Evolutionary conservation across 2,113 vertebrate species (phyloP), one percentile per base, ranked within the genome.

Genomic region (Petrocephalus microphthalmus): DNA sequence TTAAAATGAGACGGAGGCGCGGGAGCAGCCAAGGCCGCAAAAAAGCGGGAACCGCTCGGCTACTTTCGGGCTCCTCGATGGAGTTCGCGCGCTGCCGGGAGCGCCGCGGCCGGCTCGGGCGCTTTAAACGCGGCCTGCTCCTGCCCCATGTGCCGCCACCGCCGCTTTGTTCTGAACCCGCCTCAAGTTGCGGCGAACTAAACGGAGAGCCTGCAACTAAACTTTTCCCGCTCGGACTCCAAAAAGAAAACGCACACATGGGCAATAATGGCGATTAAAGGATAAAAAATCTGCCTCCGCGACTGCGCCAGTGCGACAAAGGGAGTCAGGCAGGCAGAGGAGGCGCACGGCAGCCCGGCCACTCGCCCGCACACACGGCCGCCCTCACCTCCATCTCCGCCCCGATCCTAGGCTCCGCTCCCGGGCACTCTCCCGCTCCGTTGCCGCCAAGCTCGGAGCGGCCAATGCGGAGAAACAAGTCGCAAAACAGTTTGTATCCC

Each of bases 91-190:
- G 82, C 11, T 60, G 37, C 84, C 93, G 91, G 94, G 91, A 19
- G 88, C 84, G 87, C 87, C 37, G 85, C 87, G 53, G 91, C 60
- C 90, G 89, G 89, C 91, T 74, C 87, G 82, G 87, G 90, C 93
- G 94, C 33, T 5, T 78, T 6, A 78, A 42, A 29, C 92, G 94
- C 94, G 95, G 96, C 95, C 96, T 96, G 94, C 94, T 93, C 93
- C 92, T 93, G 90, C 95, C 95, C 96, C 97, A 96, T 96, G 97
- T 97, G 96, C 96, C 93, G 92, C 45, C 82, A 96, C 96, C 93
- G 82, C 94, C 56, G 95, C 96, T 97, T 97, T 97, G 96, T 97
- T 97, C 96, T 96, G 93, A 85, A 88, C 92, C 57, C 94, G 93
- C 94, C 94, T 95, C 92, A 94, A 95, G 94, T 95, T 94, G 94